phyloP scores from a whole-genome alignment of 2,113 vertebrate genomes.

The Nycticorax nycticorax region DNA sequence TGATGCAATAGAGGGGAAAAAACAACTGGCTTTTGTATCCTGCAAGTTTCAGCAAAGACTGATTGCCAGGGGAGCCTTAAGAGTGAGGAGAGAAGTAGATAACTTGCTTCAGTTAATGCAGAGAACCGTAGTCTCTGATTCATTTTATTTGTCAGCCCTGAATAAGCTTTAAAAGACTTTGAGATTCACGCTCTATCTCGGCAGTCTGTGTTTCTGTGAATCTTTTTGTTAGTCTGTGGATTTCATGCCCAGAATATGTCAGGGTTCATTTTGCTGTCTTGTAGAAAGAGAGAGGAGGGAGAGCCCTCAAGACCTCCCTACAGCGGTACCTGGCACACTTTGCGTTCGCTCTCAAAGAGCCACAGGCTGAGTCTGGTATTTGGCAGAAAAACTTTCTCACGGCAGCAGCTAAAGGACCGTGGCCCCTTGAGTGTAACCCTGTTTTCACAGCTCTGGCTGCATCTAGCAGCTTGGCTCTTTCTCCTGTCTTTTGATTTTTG shows the following conservation, averaged over 20 bases:
- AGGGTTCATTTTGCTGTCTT: not conserved
- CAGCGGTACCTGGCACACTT: not conserved
- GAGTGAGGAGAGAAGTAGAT: not conserved
- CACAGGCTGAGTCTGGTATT: not conserved
- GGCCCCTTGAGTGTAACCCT: not conserved
- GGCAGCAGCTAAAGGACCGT: not conserved
- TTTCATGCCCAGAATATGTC: slow-evolving; percentile 46
- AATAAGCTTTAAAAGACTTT: not conserved
- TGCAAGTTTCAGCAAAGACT: not conserved
- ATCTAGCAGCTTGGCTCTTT: not conserved
- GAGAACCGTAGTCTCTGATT: not conserved
- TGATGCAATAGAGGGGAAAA: not conserved
- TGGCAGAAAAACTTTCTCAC: slow-evolving; percentile 45
- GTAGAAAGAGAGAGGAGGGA: not conserved
- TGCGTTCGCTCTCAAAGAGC: not conserved
- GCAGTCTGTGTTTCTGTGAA: not conserved
- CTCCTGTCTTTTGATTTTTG: not conserved
- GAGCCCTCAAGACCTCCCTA: not conserved
- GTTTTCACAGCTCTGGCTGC: not conserved
- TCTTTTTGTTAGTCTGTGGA: not conserved
- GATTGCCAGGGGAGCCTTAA: not conserved
- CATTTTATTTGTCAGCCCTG: not conserved
- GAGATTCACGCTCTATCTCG: not conserved
- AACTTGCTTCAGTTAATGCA: not conserved
- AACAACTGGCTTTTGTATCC: not conserved